phyloP scores from a whole-genome alignment of 2,888 invertebrate genomes.

The Stenodema calcarata region DNA sequence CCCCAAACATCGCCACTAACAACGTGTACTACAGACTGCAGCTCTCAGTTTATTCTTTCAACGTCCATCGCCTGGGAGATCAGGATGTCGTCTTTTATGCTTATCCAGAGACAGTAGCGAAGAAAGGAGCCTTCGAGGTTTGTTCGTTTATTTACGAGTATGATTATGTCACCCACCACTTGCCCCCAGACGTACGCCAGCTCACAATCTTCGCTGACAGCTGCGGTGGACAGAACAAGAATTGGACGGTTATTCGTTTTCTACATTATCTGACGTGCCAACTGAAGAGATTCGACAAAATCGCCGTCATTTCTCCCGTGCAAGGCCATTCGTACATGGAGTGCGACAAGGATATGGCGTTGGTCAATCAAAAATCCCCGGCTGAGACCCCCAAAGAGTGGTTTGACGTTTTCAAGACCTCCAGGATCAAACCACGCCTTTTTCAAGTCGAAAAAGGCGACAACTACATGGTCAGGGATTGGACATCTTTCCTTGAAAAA shows the following conservation, averaged over 20 bases:
- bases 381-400: background rate
- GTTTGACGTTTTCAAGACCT: background rate
- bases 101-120: slow-evolving; percentile 45
- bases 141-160: slow-evolving; percentile 46
- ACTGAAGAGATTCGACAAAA: slow-evolving; percentile 22
- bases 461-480: background rate
- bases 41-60: slow-evolving; percentile 47
- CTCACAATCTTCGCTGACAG: slow-evolving; percentile 29
- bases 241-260: slow-evolving; percentile 35
- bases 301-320: slow-evolving; percentile 47
- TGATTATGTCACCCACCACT: slow-evolving; percentile 29
- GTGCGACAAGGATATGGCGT: slow-evolving; percentile 35
- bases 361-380: slow-evolving; percentile 4
- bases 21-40: slow-evolving; percentile 21
- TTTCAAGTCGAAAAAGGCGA: slow-evolving; percentile 8
- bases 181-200: background rate
- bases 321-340: no score
- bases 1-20: background rate
- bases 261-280: slow-evolving; percentile 39
- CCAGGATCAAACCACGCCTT: background rate
- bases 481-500: background rate
- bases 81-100: slow-evolving; percentile 38
- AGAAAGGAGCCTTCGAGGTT: slow-evolving; percentile 51
- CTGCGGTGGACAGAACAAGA: background rate
- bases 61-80: slow-evolving; percentile 42